These are phyloP conservation scores for Athalia circularis DNA, from an alignment of 2,888 invertebrate species.

Conservation along the genomic window DNA sequence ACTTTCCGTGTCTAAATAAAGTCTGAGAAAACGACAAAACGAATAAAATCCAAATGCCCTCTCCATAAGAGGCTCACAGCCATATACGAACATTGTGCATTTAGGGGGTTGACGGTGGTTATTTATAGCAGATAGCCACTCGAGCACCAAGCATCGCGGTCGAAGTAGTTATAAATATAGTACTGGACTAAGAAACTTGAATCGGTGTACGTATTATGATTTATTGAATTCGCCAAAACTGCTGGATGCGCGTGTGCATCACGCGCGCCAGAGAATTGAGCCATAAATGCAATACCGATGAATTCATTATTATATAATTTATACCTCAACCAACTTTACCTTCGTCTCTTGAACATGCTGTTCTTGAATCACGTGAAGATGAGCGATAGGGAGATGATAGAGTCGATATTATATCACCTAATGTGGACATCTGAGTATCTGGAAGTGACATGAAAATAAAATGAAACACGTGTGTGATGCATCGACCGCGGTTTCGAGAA, in stretches of 20 bases:
- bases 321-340: too few species aligned
- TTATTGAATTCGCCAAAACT: slow-evolving; percentile 4
- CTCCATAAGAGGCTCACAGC: too few species aligned
- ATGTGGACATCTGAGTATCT: background rate
- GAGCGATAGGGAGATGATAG: too few species aligned
- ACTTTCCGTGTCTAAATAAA: too few species aligned
- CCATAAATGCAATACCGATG: background rate
- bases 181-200: background rate
- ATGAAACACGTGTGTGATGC: slow-evolving; percentile 16
- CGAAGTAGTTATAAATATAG: background rate
- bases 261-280: background rate
- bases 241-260: background rate
- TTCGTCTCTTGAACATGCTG: background rate
- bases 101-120: too few species aligned
- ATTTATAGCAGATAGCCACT: background rate
- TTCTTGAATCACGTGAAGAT: background rate
- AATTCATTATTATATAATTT: background rate
- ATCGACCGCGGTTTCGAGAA: slow-evolving; percentile 10
- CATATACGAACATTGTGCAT: too few species aligned
- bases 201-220: background rate
- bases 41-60: too few species aligned
- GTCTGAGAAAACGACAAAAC: too few species aligned
- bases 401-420: background rate
- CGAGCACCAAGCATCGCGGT: background rate
- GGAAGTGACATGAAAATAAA: background rate